Evolutionary conservation across 2,113 vertebrate genomes (phyloP).

Genomic region (Daboia siamensis): DNA sequence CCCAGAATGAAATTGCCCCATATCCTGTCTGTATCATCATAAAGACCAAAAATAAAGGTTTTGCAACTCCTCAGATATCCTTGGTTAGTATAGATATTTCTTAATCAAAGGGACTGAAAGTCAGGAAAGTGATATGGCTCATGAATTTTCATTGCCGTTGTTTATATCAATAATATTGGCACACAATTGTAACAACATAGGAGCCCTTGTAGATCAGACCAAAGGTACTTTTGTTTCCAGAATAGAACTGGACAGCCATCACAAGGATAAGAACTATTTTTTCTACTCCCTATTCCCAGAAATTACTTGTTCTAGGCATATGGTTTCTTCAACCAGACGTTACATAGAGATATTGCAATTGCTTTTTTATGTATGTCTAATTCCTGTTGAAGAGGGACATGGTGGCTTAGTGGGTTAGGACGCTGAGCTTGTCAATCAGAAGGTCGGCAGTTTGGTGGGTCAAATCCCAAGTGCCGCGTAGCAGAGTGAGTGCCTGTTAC

Average conservation of each 20-base stretch:
- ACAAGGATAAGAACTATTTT: background rate
- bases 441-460: no score
- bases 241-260: background rate
- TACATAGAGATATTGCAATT: background rate
- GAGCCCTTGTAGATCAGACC: background rate
- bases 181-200: background rate
- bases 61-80: background rate
- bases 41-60: background rate
- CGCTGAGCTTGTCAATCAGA: no score
- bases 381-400: no score
- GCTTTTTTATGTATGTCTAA: background rate
- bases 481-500: no score
- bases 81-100: background rate
- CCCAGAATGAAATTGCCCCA: background rate
- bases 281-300: background rate
- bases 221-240: background rate
- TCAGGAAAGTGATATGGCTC: background rate
- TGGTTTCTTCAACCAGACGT: background rate
- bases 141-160: background rate
- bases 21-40: background rate
- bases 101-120: background rate
- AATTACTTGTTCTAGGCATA: background rate
- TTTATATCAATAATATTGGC: background rate
- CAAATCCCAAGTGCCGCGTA: no score
- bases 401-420: no score